These are phyloP conservation scores for Mergus octosetaceus DNA, from an alignment of 2,797 vertebrate species.

Conservation along the genomic window DNA sequence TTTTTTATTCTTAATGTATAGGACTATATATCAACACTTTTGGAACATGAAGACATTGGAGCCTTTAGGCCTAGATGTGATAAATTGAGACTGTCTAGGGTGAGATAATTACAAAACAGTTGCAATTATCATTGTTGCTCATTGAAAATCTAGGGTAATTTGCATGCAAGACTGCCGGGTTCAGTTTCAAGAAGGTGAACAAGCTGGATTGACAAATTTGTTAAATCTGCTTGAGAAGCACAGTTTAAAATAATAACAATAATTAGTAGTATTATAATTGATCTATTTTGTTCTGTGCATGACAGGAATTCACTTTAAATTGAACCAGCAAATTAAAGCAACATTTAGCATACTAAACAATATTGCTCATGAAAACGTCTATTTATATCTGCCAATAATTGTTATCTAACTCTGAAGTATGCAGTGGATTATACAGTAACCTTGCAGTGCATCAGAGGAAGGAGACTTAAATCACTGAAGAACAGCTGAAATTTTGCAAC, in stretches of 20 bases:
- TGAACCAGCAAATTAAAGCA: conserved; percentile 56
- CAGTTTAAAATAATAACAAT: conserved; percentile 71
- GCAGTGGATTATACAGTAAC: not conserved
- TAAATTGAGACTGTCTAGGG: conserved; percentile 9
- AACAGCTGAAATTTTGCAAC: conserved; percentile 1
- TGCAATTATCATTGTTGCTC: conserved; percentile 39
- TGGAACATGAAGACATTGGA: not conserved
- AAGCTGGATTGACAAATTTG: conserved; percentile 59
- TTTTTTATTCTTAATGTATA: not conserved
- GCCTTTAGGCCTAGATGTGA: conserved; percentile 37
- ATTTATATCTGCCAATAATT: conserved; percentile 68
- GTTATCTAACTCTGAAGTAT: conserved; percentile 32
- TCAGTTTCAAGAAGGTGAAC: conserved; percentile 48
- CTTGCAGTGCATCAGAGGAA: not conserved
- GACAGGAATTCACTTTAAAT: conserved; percentile 65
- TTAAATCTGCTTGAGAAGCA: conserved; percentile 65
- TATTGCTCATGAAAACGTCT: conserved; percentile 59
- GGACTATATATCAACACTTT: not conserved
- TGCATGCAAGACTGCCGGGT: conserved; percentile 15
- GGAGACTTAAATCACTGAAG: not conserved
- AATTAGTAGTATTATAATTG: conserved; percentile 70
- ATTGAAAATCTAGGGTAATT: conserved; percentile 20
- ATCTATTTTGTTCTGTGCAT: conserved; percentile 59
- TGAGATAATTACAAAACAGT: conserved; percentile 36
- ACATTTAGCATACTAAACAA: conserved; percentile 60